Conservation (phyloP, 2,888 invertebrate species). For the Rhagium mordax region DNA sequence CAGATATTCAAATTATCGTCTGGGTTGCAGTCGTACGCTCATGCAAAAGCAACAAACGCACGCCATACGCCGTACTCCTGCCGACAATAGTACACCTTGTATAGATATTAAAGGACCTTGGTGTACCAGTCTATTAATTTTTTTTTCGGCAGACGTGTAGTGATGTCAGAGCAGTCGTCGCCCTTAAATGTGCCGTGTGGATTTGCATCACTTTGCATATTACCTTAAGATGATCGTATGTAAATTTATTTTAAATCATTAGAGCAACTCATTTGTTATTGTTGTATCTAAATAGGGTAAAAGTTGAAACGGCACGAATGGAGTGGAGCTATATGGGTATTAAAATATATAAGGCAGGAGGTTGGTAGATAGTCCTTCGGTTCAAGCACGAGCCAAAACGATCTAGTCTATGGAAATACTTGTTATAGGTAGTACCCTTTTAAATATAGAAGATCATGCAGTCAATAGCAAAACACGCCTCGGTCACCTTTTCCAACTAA, state of each 20-base stretch:
- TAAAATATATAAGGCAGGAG: background rate
- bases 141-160: background rate
- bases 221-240: constrained; percentile 33
- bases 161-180: constrained; percentile 17
- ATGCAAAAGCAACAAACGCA: background rate
- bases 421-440: too few species aligned
- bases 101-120: constrained; percentile 20
- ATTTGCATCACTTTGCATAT: constrained; percentile 37
- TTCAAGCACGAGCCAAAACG: constrained; percentile 11
- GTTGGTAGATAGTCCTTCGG: background rate
- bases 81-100: constrained; percentile 6
- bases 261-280: constrained; percentile 27
- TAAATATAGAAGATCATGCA: too few species aligned
- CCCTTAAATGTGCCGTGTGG: background rate
- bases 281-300: constrained; percentile 29
- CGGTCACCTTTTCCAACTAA: too few species aligned
- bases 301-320: constrained; percentile 22
- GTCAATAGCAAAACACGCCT: too few species aligned
- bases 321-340: constrained; percentile 15
- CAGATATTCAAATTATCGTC: constrained; percentile 24
- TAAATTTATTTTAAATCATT: constrained; percentile 26
- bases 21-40: constrained; percentile 3
- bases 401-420: constrained; percentile 16
- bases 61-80: background rate
- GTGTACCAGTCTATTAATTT: constrained; percentile 6